Evolutionary conservation across 2,888 invertebrate species (phyloP), one percentile per base, ranked within the genome.

Genomic region (Morpho achilles): DNA sequence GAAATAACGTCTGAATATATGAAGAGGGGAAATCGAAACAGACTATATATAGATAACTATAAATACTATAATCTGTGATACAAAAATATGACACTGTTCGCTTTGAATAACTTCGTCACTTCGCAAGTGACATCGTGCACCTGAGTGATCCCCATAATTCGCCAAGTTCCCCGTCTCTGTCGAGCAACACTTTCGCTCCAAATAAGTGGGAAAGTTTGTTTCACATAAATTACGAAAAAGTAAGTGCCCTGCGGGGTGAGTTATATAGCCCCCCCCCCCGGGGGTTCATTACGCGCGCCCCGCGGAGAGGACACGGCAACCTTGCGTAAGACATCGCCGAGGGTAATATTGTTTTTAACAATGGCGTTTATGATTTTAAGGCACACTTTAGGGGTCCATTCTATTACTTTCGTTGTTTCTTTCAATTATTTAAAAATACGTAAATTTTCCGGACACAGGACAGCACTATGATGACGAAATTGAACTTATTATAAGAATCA

Each of bases 281-380:
- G 60, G 72, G 74, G 66, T 73, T 84, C 79, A 83, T 84, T 80
- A 80, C 73, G 74, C 39, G 32, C 42, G 39, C 42, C 22, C 23
- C 51, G 47, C 44, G 46, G 22, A 52, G 32, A 50, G 22, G 42
- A 50, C 16, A 16, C 8, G 53, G 8, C 8, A 5, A 8, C 7
- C 48, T 53, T 53, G 16, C 41, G 39, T 42, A 50, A 53, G 52
- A 44, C 45, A 50, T 40, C 8, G 8, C 39, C 40, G 44, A 8
- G 39, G 6, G 32, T 40, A 0, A 8, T 44, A 51, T 45, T 16
- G 39, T 22, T 39, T 46, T 32, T 44, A n/a, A 23, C 22, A 43
- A 46, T 58, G 23, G 39, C 8, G 3, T 16, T 53, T 9, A 5
- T 5, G 32, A 32, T 32, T 32, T 32, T 32, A 32, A 32, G 32